Percentiles rank a stretch among this genome's conserved stretches.
These are phyloP conservation scores for Megalurothrips usitatus DNA, from an alignment of 2,888 invertebrate species.

Conservation along the genomic window DNA sequence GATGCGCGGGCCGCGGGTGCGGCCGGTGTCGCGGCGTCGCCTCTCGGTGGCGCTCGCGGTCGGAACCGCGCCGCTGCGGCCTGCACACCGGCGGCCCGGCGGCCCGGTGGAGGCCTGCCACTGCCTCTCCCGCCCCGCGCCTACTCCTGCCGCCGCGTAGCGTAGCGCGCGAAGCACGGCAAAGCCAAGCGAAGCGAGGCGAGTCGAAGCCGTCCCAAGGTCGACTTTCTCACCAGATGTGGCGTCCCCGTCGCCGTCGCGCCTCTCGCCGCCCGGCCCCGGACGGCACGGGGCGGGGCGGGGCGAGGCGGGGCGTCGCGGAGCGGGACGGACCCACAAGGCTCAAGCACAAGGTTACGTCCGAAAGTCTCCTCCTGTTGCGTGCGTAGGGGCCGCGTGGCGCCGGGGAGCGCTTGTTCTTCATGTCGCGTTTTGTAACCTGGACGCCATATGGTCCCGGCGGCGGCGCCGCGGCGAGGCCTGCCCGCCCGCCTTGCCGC, in stretches of 20 bases:
- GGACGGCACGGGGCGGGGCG: neutral
- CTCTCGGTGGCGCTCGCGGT: too few species aligned
- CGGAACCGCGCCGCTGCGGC: too few species aligned
- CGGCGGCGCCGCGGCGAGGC: too few species aligned
- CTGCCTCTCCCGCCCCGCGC: neutral
- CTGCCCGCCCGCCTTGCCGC: too few species aligned
- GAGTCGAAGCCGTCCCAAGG: neutral
- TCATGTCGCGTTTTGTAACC: constrained; percentile 11
- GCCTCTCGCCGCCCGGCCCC: neutral
- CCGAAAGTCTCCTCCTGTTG: constrained; percentile 16
- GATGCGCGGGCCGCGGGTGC: neutral
- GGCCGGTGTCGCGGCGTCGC: neutral
- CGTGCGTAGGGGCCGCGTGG: neutral
- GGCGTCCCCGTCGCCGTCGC: neutral
- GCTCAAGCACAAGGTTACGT: constrained; percentile 9
- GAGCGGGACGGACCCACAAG: neutral
- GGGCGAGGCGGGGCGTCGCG: neutral
- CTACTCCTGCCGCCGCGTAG: neutral
- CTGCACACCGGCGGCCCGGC: too few species aligned
- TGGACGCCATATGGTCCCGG: neutral
- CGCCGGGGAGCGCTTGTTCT: neutral
- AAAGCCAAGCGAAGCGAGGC: neutral
- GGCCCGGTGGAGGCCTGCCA: neutral
- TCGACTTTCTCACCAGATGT: constrained; percentile 21
- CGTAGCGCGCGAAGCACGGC: neutral